Percentiles rank a stretch among this genome's conserved stretches.
These are phyloP conservation scores for Tragopan temminckii DNA, from an alignment of 2,797 vertebrate genomes.

Conservation along the genomic window DNA sequence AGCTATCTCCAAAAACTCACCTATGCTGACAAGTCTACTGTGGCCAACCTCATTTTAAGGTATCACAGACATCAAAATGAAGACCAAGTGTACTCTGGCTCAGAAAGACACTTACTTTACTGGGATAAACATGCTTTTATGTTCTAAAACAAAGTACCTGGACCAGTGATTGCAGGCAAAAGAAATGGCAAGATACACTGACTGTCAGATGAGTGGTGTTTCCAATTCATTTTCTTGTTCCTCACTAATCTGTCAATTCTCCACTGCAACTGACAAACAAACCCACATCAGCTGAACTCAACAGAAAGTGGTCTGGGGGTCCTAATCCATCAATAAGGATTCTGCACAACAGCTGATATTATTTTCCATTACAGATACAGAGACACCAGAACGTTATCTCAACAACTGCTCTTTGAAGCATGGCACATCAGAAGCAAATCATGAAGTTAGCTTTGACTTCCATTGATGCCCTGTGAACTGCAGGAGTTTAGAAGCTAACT, in stretches of 20 bases:
- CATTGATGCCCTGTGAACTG: neutral
- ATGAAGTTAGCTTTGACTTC: fast-evolving
- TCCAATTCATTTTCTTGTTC: neutral
- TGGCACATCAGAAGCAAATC: neutral
- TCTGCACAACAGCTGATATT: neutral
- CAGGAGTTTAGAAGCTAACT: neutral
- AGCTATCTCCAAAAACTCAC: neutral
- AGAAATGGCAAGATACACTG: neutral
- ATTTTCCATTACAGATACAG: neutral
- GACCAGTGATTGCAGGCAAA: fast-evolving
- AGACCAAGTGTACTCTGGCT: neutral
- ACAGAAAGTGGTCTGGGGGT: neutral
- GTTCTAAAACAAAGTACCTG: neutral
- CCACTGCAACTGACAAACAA: neutral
- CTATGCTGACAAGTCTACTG: neutral
- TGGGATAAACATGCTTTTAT: neutral
- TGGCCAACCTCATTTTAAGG: neutral
- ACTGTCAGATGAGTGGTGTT: neutral
- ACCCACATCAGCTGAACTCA: neutral
- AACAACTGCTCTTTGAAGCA: neutral
- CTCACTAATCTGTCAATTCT: neutral
- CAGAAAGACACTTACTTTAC: neutral
- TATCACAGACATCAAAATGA: neutral
- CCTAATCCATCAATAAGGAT: neutral
- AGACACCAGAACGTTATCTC: neutral